Percentiles rank a stretch among this genome's conserved stretches.
These are phyloP conservation scores for Thaleichthys pacificus DNA, from an alignment of 2,797 vertebrate species.

Conservation along the genomic window DNA sequence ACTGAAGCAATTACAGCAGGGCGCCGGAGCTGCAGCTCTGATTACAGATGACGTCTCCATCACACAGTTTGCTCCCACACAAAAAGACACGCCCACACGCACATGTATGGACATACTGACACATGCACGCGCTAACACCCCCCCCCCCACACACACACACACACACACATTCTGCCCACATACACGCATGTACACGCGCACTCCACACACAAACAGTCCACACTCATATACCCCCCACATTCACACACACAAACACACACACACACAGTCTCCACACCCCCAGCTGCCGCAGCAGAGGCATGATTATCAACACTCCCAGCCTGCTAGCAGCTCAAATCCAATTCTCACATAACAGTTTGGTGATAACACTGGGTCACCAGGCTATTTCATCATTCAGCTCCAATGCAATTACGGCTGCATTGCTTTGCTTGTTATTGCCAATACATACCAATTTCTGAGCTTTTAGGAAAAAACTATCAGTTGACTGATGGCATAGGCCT, in stretches of 20 bases:
- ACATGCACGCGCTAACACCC: neutral
- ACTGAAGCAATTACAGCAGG: neutral
- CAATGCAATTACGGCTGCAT: too few relatives aligned
- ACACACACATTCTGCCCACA: neutral
- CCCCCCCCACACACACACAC: neutral
- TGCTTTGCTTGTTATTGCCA: too few relatives aligned
- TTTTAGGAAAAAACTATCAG: too few relatives aligned
- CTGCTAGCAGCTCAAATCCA: slow-evolving; percentile 1
- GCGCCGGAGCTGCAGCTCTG: neutral
- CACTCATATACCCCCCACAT: neutral
- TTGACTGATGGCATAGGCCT: too few relatives aligned
- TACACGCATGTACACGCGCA: neutral
- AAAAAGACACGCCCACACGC: neutral
- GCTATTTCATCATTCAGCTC: too few relatives aligned
- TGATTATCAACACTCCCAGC: slow-evolving; percentile 23
- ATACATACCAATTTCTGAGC: too few relatives aligned
- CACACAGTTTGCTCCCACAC: neutral
- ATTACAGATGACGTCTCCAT: neutral
- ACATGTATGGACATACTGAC: neutral
- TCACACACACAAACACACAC: neutral
- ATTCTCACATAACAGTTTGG: neutral
- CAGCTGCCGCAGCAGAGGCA: too few relatives aligned
- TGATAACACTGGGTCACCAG: neutral
- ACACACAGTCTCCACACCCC: neutral
- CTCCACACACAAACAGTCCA: too few relatives aligned